These are phyloP conservation scores for Euura saliciscinereae DNA, from an alignment of 1,140 invertebrate genomes.

Conservation along the genomic window DNA sequence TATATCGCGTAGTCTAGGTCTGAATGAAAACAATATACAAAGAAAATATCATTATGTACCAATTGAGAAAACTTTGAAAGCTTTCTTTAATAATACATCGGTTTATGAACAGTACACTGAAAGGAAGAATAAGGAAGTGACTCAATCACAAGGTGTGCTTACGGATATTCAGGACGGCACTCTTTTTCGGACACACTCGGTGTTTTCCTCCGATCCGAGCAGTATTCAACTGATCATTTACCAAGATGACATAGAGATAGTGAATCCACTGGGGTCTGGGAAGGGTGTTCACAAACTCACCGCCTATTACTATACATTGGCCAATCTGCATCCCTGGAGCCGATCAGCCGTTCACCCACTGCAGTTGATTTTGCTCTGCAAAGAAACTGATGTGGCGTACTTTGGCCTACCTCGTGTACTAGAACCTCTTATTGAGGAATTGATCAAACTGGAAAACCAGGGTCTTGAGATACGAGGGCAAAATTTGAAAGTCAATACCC, in stretches of 20 bases:
- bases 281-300: conserved; percentile 13
- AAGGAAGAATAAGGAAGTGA: not conserved
- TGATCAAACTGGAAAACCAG: not conserved
- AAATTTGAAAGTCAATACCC: conserved; percentile 6
- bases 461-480: not conserved
- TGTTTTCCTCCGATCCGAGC: conserved; percentile 14
- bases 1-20: not conserved
- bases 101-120: conserved; percentile 14
- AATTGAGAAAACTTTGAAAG: conserved; percentile 5
- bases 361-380: conserved; percentile 16
- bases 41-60: conserved; percentile 18
- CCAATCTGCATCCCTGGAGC: conserved; percentile 17
- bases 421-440: not conserved
- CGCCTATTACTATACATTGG: conserved; percentile 13
- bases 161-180: conserved; percentile 15
- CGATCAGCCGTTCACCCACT: conserved; percentile 13
- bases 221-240: conserved; percentile 18
- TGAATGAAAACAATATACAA: conserved; percentile 17
- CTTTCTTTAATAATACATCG: conserved; percentile 10
- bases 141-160: not conserved
- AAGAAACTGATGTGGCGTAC: conserved; percentile 9
- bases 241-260: conserved; percentile 14
- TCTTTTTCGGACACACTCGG: not conserved
- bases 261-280: conserved; percentile 9
- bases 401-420: conserved; percentile 3